phyloP scores from a whole-genome alignment of 2,888 invertebrate species.

The Chrysolina americana region DNA sequence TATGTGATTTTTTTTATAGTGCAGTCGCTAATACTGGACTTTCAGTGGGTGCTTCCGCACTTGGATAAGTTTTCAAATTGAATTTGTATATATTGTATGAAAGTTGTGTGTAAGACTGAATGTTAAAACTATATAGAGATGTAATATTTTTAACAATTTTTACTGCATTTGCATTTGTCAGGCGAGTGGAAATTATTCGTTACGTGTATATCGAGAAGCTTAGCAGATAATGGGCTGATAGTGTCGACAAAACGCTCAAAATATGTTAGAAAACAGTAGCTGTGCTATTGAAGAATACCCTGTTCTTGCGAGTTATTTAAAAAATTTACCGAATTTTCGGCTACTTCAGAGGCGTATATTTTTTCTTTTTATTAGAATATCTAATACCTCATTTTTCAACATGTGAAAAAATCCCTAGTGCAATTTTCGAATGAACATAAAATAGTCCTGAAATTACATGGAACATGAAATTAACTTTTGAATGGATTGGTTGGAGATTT shows the following conservation, averaged over 20 bases:
- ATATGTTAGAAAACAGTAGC: conserved; percentile 45
- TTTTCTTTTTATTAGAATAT: too few species aligned
- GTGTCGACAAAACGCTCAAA: conserved; percentile 12
- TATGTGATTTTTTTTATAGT: conserved; percentile 47
- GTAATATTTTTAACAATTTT: conserved; percentile 54
- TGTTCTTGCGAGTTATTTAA: background rate
- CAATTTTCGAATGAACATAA: too few species aligned
- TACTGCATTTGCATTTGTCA: conserved; percentile 52
- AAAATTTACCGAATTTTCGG: too few species aligned
- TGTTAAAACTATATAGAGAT: conserved; percentile 50
- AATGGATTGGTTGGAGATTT: too few species aligned
- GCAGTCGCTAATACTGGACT: conserved; percentile 44
- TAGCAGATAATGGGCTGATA: conserved; percentile 26
- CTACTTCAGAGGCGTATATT: too few species aligned
- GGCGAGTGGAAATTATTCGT: conserved; percentile 40
- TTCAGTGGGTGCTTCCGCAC: conserved; percentile 40
- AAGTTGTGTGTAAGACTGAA: conserved; percentile 48
- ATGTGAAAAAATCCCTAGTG: too few species aligned
- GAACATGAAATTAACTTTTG: too few species aligned
- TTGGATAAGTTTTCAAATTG: conserved; percentile 47
- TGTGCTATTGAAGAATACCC: background rate
- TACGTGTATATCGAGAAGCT: conserved; percentile 30
- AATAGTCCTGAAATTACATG: too few species aligned
- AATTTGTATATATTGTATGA: conserved; percentile 64
- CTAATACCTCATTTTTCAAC: too few species aligned